Conservation (phyloP, 2,797 vertebrate genomes). For the Cossypha caffra region DNA sequence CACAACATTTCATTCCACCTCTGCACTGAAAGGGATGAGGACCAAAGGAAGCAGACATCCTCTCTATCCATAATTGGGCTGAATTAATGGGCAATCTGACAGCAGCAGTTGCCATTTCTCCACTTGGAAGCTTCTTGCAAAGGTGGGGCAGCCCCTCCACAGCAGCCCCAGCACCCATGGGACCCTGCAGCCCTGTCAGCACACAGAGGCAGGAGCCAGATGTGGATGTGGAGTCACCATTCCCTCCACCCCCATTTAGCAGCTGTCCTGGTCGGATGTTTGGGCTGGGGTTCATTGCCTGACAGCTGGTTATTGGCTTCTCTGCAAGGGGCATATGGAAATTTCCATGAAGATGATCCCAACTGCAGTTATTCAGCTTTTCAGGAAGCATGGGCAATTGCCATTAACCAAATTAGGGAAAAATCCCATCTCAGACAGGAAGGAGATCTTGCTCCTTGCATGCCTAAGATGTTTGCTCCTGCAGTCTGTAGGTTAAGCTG, state of each 20-base stretch:
- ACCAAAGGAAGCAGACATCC: neutral
- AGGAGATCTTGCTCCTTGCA: neutral
- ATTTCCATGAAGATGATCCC: slow-evolving; percentile 31
- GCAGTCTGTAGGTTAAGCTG: neutral
- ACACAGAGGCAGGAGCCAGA: accelerated
- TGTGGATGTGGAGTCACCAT: neutral
- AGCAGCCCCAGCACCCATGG: neutral
- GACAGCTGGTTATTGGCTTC: slow-evolving; percentile 67
- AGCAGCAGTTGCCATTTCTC: neutral
- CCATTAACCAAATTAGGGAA: neutral
- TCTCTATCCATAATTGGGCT: neutral
- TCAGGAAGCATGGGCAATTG: slow-evolving; percentile 6
- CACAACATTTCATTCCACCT: neutral
- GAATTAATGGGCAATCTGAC: neutral
- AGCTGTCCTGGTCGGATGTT: neutral
- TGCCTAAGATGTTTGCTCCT: neutral
- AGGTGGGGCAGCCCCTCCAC: neutral
- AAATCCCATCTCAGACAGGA: neutral
- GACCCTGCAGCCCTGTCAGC: neutral
- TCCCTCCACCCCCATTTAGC: neutral
- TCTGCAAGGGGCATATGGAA: slow-evolving; percentile 35
- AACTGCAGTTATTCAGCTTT: neutral
- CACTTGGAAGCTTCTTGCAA: neutral
- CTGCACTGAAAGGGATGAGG: neutral
- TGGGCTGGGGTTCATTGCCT: slow-evolving; percentile 28